phyloP scores from a whole-genome alignment of 92 coral and sea anemone species.

The Parazoanthus swiftii region DNA sequence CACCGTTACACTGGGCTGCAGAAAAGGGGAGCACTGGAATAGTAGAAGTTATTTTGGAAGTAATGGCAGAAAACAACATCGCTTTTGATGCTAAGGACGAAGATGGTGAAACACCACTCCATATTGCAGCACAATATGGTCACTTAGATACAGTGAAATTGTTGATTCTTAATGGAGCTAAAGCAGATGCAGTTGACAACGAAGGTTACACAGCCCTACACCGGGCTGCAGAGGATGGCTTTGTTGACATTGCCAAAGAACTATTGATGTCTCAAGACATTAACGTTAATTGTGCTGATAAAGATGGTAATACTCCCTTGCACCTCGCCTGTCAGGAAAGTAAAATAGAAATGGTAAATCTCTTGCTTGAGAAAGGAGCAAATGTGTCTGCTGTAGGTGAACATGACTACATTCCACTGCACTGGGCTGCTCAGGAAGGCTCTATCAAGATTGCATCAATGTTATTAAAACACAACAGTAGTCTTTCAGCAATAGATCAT shows the following conservation, averaged over 20 bases:
- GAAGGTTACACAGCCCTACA: too few species aligned
- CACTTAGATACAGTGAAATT: conserved; percentile 3
- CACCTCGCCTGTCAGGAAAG: neutral
- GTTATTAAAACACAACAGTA: neutral
- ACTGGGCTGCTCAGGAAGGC: conserved; percentile 20
- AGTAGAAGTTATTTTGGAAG: conserved; percentile 10
- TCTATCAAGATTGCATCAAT: neutral
- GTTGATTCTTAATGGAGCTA: neutral
- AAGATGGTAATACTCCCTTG: neutral
- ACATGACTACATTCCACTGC: neutral
- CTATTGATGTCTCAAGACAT: too few species aligned
- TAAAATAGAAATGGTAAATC: neutral
- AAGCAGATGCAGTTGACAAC: too few species aligned
- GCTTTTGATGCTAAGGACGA: neutral
- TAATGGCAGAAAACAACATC: conserved; percentile 6
- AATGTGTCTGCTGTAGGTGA: too few species aligned
- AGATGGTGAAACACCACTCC: neutral
- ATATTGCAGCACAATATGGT: neutral
- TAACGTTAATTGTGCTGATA: neutral
- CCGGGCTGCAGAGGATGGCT: neutral
- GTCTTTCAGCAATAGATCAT: neutral
- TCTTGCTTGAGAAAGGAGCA: too few species aligned
- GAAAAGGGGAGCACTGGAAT: conserved; percentile 19
- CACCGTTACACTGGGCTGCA: conserved; percentile 42
- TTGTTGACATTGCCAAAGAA: neutral